Base-by-base conservation (phyloP, 2,888 invertebrate species). In the Ectobius pallidus region DNA sequence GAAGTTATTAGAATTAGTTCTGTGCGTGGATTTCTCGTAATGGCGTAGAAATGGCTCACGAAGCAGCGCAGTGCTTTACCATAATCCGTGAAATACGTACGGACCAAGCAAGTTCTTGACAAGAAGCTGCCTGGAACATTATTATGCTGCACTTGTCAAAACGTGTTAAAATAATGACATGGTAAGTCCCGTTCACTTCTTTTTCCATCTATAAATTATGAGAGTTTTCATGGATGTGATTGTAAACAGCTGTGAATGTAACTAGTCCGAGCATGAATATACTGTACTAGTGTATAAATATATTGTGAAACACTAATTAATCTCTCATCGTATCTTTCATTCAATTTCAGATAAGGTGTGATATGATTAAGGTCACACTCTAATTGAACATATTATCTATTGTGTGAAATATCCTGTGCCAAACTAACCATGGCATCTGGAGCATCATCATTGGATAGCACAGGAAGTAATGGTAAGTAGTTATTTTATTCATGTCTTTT, bases 381-480 rank as follows among this genome's bases (percentile, higher is more conserved):
- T 30, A 32, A 58, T 30, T 58, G 30, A 30, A 2, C 30, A 11
- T 11, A 34, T 52, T 58, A 2, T 32, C 58, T 32, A 16, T 4
- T 58, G 27, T 58, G 58, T 52, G 52, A 14, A 9, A 49, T 25
- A 52, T 52, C 52, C 52, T 52, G 25, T 58, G 58, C 30, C 58
- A 16, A 30, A 58, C 0, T n/a, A 27, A 70, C 18, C 22, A 92
- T 92, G 91, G 91, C 91, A 86, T 92, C 92, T 82, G 91, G 90
- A 79, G 91, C 91, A 82, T 91, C 92, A 81, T 92, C 92, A 78
- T 85, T 92, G 85, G 92, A 91, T 82, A 91, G 91, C 83, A 91
- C 90, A 83, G 91, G 90, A 81, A 91, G 91, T 83, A 91, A 90
- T 85, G 91, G 91, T 89, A 82, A 86, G 46, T 30, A 30, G 1